These are phyloP conservation scores for Onthophagus sagittarius DNA, from an alignment of 2,888 invertebrate species.

Conservation along the genomic window DNA sequence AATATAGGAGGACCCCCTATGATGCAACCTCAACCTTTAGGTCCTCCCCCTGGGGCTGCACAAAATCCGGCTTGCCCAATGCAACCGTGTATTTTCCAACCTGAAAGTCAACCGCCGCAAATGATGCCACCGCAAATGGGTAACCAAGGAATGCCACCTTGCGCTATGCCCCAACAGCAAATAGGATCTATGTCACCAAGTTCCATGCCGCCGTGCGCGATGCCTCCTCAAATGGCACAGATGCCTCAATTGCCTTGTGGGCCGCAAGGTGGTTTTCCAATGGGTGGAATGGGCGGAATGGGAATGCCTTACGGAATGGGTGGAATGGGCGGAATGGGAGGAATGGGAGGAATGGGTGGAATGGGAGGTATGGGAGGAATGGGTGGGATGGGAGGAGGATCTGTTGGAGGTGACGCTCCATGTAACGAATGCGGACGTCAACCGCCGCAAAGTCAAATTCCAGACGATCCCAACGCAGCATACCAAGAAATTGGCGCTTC, in stretches of 20 bases:
- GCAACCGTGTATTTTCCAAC: constrained; percentile 38
- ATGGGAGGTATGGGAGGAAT: background rate
- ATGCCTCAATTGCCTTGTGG: constrained; percentile 43
- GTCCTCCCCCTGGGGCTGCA: constrained; percentile 1
- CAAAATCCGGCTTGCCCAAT: constrained; percentile 14
- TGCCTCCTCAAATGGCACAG: constrained; percentile 39
- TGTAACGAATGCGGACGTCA: constrained; percentile 38
- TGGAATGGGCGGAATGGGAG: background rate
- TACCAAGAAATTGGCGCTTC: constrained; percentile 65
- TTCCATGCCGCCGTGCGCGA: constrained; percentile 52
- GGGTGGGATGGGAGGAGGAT: background rate
- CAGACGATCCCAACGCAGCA: constrained; percentile 39
- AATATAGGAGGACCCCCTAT: constrained; percentile 15
- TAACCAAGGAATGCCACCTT: constrained; percentile 45
- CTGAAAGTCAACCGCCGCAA: constrained; percentile 2
- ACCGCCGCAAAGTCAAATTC: constrained; percentile 27
- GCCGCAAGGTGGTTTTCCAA: background rate
- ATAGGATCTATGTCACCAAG: constrained; percentile 26
- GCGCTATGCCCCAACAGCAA: constrained; percentile 13
- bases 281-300: background rate
- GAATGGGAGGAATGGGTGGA: background rate
- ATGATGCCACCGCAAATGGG: constrained; percentile 32
- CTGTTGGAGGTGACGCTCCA: constrained; percentile 14
- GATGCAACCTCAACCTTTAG: constrained; percentile 27
- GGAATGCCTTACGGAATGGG: background rate